phyloP scores from a whole-genome alignment of 2,113 vertebrate species.

The Tringa solitaria region DNA sequence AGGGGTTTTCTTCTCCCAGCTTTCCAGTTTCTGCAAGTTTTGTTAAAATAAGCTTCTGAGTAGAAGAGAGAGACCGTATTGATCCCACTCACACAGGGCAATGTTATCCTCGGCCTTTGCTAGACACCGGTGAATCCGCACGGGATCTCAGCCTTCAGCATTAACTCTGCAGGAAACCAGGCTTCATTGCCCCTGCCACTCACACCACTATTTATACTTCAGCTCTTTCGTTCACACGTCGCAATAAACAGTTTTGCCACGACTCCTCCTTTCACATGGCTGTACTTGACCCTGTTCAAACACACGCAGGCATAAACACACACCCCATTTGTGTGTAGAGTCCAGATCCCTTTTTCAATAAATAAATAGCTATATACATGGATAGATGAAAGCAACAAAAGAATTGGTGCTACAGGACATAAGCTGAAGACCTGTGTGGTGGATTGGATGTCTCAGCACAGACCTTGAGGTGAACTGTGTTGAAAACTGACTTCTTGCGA shows the following conservation, averaged over 20 bases:
- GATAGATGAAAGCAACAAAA: background rate
- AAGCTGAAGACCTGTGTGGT: background rate
- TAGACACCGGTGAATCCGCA: background rate
- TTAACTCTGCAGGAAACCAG: constrained; percentile 17
- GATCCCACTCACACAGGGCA: background rate
- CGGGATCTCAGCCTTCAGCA: background rate
- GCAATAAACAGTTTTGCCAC: constrained; percentile 34
- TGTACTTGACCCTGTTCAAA: constrained; percentile 29
- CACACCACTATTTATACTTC: constrained; percentile 34
- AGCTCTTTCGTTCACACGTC: constrained; percentile 1
- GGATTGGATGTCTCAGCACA: background rate
- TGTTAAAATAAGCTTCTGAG: constrained; percentile 27
- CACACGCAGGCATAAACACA: background rate
- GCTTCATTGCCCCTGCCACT: constrained; percentile 60
- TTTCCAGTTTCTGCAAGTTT: background rate
- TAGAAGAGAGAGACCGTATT: background rate
- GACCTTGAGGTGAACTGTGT: background rate
- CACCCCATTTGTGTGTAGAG: background rate
- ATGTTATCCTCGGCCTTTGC: background rate
- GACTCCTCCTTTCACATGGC: constrained; percentile 23
- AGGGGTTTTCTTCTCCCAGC: background rate
- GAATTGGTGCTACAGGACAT: background rate
- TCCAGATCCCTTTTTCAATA: background rate
- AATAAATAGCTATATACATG: background rate
- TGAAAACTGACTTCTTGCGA: background rate